Evolutionary conservation across 2,888 invertebrate species (phyloP), one percentile per base, ranked within the genome.

Genomic region (Steinernema carpocapsae): DNA sequence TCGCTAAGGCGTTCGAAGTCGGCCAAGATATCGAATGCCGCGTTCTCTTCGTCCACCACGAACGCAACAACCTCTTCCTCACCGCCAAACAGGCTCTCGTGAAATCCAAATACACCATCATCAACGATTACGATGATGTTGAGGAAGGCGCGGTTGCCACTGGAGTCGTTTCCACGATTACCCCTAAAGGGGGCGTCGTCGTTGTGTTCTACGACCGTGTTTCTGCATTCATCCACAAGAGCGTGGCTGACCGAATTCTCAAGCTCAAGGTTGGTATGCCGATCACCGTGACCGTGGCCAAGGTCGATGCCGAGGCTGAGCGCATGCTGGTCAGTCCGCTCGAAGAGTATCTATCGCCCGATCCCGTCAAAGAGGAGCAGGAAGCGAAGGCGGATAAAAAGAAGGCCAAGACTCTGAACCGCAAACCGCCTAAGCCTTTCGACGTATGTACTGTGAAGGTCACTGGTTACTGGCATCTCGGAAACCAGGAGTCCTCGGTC

Each of bases 1-100:
- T 77, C 0, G 80, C 77, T 32, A 78, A 79, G 22, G 71, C 73
- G 10, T 78, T 79, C 71, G 74, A 73, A 43, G 52, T 77, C 32
- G 79, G 80, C 78, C 74, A 84, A 75, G 77, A 77, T n/a, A 72
- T 84, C 71, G 70, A 71, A 7, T 81, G 80, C 29, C 83, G 85
- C 22, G 80, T 86, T 0, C 76, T 84, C 52, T 75, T 78, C 59
- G 71, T 81, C 10, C 79, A 81, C 22, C 70, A 78, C 7, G 76
- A 82, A 12, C 70, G 76, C 12, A 79, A 81, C 24, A 76, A 76
- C 17, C 72, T 83, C 10, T 76, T 80, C 14, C 74, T 85, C 12
- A 79, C 84, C 0, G 78, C 80, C 12, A 79, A 81, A 19, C 78
- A 80, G 17, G 46, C 74, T 14, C 73, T 84, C 0, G 75, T 84